phyloP scores from a whole-genome alignment of 2,888 invertebrate species.

The Rhagium mordax region DNA sequence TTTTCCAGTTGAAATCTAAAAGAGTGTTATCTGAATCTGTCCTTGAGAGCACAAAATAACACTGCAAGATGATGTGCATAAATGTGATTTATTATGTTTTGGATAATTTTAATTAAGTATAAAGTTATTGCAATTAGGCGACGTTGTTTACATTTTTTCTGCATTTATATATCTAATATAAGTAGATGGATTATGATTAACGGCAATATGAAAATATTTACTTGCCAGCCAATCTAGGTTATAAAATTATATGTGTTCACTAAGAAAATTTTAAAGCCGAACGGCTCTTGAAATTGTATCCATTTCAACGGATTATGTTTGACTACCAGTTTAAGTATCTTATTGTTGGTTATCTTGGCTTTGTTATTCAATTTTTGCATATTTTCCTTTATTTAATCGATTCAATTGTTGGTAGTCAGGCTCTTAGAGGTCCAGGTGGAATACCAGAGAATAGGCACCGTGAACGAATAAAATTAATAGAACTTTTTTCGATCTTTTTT shows the following conservation, averaged over 20 bases:
- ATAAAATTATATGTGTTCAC: constrained; percentile 50
- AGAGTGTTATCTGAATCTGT: constrained; percentile 35
- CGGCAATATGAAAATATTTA: constrained; percentile 46
- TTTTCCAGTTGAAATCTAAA: constrained; percentile 31
- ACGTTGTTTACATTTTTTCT: constrained; percentile 53
- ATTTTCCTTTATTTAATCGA: not conserved
- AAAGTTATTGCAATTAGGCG: constrained; percentile 46
- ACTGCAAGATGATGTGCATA: constrained; percentile 52
- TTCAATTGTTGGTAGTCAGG: constrained; percentile 27
- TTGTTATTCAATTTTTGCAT: constrained; percentile 15
- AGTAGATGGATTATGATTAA: constrained; percentile 42
- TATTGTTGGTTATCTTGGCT: constrained; percentile 29
- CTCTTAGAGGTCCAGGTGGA: constrained; percentile 19
- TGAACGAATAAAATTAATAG: not conserved
- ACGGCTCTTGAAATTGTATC: not conserved
- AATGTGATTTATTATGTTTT: constrained; percentile 59
- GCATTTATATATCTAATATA: constrained; percentile 48
- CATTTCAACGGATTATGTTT: constrained; percentile 1
- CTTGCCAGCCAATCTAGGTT: constrained; percentile 52
- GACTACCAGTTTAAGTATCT: constrained; percentile 20
- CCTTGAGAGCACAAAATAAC: constrained; percentile 49
- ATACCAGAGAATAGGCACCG: not conserved
- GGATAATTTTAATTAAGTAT: constrained; percentile 47
- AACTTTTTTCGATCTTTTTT: not conserved
- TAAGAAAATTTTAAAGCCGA: constrained; percentile 25